phyloP scores from a whole-genome alignment of 1,140 invertebrate genomes.

The Pseudoatta argentina region DNA sequence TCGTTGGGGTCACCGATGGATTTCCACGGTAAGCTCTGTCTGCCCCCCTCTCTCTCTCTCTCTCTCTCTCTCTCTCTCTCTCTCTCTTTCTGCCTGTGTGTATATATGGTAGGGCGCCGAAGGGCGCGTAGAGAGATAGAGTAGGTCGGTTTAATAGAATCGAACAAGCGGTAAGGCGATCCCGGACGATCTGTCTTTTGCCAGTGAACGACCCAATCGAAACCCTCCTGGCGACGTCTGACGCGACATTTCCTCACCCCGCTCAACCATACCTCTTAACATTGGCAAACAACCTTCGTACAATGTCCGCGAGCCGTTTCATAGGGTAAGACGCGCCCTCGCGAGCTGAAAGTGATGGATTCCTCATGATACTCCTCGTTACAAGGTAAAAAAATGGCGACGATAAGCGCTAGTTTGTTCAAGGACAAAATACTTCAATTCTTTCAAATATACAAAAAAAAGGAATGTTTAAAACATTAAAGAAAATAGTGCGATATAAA shows the following conservation, averaged over 20 bases:
- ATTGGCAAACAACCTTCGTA: slow-evolving; percentile 66
- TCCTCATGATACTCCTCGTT: slow-evolving; percentile 53
- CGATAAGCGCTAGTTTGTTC: not conserved
- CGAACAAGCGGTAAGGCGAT: slow-evolving; percentile 81
- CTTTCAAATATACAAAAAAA: not conserved
- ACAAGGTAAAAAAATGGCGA: not conserved
- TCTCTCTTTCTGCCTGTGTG: not conserved
- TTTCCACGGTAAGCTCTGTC: slow-evolving; percentile 49
- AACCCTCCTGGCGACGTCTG: slow-evolving; percentile 66
- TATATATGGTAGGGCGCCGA: slow-evolving; percentile 11
- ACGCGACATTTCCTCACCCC: slow-evolving; percentile 60
- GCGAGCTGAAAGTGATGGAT: slow-evolving; percentile 69
- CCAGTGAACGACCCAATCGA: slow-evolving; percentile 78
- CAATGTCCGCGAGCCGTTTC: slow-evolving; percentile 46
- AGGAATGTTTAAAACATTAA: not conserved
- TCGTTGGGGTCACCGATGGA: slow-evolving; percentile 60
- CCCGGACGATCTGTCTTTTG: slow-evolving; percentile 80
- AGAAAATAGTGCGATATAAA: not conserved
- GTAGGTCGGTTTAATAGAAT: slow-evolving; percentile 80
- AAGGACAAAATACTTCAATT: not conserved
- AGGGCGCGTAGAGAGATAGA: slow-evolving; percentile 29
- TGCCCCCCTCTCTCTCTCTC: slow-evolving; percentile 1
- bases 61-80: not conserved
- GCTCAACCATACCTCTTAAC: slow-evolving; percentile 29
- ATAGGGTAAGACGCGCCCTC: slow-evolving; percentile 62